Base-by-base conservation (phyloP, 2,888 invertebrate genomes). In the Aporophyla lueneburgensis region DNA sequence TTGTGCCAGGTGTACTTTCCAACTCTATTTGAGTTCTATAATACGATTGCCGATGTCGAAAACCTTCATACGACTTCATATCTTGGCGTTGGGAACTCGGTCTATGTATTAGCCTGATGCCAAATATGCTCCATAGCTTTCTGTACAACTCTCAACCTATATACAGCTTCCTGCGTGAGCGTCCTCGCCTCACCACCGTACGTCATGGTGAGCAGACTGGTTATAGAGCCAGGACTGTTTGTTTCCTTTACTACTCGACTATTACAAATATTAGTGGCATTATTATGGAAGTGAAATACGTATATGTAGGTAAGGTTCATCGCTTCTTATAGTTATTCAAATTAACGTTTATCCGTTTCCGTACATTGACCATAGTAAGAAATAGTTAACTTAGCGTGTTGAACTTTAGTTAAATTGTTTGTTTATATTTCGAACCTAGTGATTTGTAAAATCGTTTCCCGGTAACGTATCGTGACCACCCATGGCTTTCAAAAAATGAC, bases 361-460 rank as follows among this genome's bases (percentile, higher is more conserved):
- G 75, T 81, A 56, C 78, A 78, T 75, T 84, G 78, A 83, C 80
- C 74, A 83, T 77, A 75, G 70, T 79, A 79, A 83, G 76, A 76
- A 76, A 78, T 79, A 71, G 77, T 83, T 81, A 78, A 69, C 62
- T 71, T 88, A 54, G 84, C 85, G 86, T 87, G 85, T 83, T 77
- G 75, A 78, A 83, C 76, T 77, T 78, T 81, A 67, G 73, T 83
- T 81, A 77, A 88, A 85, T 78, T 84, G 82, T 84, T 86, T 87
- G 83, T 86, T 87, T 90, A 85, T 81, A 87, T 74, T 83, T 71
- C 73, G 51, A 72, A 80, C 68, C 73, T 71, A 85, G 83, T 89
- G 79, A 87, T 91, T 87, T 86, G 79, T 85, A 78, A 87, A 89
- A 89, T 89, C 77, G 85, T 86, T 88, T 87, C 85, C 80, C 81